Conservation (phyloP, 2,113 vertebrate species). For the Limnothrissa miodon region DNA sequence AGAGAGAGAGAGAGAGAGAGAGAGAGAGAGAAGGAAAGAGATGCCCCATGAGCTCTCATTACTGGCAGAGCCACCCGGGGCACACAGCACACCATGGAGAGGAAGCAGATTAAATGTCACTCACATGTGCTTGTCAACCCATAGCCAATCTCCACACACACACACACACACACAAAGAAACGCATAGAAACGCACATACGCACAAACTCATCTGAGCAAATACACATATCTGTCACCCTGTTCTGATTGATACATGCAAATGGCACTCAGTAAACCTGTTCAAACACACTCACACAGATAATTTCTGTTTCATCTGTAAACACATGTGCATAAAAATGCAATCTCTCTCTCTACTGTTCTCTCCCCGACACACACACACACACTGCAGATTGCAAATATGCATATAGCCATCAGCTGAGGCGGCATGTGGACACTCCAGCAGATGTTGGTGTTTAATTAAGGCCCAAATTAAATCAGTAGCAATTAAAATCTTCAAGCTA, state of each 20-base stretch:
- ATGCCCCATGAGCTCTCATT: conserved; percentile 3
- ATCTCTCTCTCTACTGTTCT: not conserved
- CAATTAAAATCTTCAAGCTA: conserved; percentile 1
- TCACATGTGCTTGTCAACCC: not conserved
- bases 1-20: not conserved
- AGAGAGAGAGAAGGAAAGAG: not conserved
- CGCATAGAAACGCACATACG: not conserved
- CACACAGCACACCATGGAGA: not conserved
- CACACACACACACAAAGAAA: not conserved
- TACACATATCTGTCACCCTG: not conserved
- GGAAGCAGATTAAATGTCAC: not conserved
- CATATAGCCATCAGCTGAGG: not conserved
- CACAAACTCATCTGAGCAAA: not conserved
- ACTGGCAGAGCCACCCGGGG: not conserved
- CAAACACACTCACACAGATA: not conserved
- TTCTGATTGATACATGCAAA: not conserved
- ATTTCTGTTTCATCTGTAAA: not conserved
- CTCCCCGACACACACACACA: not conserved
- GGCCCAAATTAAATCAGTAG: not conserved
- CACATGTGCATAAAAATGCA: not conserved
- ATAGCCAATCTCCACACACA: not conserved
- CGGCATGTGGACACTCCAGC: not conserved
- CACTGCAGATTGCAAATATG: not conserved
- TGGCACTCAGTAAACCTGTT: not conserved
- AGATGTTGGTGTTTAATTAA: conserved; percentile 14